These are phyloP conservation scores for Gymnoscopelus microlampas DNA, from an alignment of 2,797 vertebrate species.

Conservation along the genomic window DNA sequence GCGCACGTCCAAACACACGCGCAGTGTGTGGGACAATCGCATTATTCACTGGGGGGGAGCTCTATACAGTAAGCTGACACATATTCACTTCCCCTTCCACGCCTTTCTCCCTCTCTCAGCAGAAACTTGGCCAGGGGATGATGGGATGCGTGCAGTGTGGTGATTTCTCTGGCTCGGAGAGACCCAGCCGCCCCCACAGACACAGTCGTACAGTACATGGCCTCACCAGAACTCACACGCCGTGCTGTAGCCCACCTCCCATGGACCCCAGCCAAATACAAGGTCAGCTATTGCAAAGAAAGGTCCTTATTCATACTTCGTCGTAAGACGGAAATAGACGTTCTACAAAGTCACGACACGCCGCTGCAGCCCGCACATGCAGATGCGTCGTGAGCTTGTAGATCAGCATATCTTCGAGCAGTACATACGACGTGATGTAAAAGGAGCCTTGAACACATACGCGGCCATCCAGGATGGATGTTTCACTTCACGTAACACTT, in stretches of 20 bases:
- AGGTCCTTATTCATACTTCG: no score
- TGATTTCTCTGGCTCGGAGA: slow-evolving; percentile 54
- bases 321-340: no score
- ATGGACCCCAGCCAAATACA: slow-evolving; percentile 47
- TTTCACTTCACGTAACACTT: slow-evolving; percentile 52
- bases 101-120: slow-evolving; percentile 59
- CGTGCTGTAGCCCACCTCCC: not conserved
- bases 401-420: no score
- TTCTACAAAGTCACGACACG: no score
- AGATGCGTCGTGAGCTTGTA: no score
- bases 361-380: no score
- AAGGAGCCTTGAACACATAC: slow-evolving; percentile 25
- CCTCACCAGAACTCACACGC: slow-evolving; percentile 30
- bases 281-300: slow-evolving; percentile 33
- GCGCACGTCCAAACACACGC: slow-evolving; percentile 9
- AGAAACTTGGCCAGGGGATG: slow-evolving; percentile 48
- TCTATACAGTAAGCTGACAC: slow-evolving; percentile 49
- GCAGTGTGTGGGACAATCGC: slow-evolving; percentile 30
- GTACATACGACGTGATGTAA: no score
- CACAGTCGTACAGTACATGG: slow-evolving; percentile 29
- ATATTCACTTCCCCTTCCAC: slow-evolving; percentile 51
- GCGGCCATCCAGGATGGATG: slow-evolving; percentile 38
- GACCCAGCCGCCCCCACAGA: slow-evolving; percentile 46
- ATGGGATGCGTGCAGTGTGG: slow-evolving; percentile 48
- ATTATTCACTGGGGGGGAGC: slow-evolving; percentile 57